Evolutionary conservation across 2,113 vertebrate genomes (phyloP).

Genomic region (Myrmecobius fasciatus): DNA sequence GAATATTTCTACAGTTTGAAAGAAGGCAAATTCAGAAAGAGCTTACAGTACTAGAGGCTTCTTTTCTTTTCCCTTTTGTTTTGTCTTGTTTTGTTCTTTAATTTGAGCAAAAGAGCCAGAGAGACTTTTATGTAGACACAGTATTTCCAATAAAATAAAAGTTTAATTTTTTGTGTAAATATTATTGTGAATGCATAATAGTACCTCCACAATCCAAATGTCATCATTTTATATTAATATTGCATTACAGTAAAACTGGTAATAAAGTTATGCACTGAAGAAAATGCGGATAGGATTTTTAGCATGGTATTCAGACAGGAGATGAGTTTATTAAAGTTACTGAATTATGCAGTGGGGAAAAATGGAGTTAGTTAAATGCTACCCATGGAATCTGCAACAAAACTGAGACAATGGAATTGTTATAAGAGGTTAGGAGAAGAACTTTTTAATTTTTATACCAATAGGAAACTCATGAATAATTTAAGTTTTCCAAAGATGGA

Average conservation of each 20-base stretch:
- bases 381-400: constrained; percentile 66
- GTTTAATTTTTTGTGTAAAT: constrained; percentile 82
- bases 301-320: constrained; percentile 56
- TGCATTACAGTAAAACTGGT: constrained; percentile 77
- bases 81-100: constrained; percentile 61
- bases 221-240: constrained; percentile 77
- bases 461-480: constrained; percentile 40
- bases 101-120: constrained; percentile 66
- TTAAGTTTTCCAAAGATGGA: constrained; percentile 46
- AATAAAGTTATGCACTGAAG: constrained; percentile 73
- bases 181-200: constrained; percentile 74
- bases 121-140: constrained; percentile 53
- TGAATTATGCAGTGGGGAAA: constrained; percentile 79
- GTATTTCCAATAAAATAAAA: constrained; percentile 71
- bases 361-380: constrained; percentile 76
- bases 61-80: constrained; percentile 36
- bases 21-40: constrained; percentile 60
- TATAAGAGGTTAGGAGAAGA: constrained; percentile 63
- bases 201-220: constrained; percentile 59
- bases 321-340: constrained; percentile 75
- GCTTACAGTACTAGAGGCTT: neutral
- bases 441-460: constrained; percentile 28
- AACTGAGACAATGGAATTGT: constrained; percentile 69
- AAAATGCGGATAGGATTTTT: constrained; percentile 75
- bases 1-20: constrained; percentile 71